Base-by-base conservation (phyloP, 2,797 vertebrate genomes). In the Hippocampus kuda region DNA sequence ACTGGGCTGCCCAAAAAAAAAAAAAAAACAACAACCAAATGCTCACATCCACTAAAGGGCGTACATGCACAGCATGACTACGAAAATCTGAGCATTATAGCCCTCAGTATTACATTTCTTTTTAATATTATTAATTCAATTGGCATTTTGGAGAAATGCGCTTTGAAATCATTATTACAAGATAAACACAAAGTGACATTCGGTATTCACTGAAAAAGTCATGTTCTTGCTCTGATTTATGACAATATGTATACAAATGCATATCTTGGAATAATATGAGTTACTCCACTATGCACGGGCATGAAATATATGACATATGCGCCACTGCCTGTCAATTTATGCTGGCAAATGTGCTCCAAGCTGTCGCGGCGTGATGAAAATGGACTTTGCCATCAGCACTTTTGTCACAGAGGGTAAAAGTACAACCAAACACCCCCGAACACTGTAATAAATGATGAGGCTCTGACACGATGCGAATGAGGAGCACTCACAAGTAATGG, bases 381-480 rank as follows among this genome's bases (percentile, higher is more conserved):
- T 68, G 54, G 67, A 68, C 67, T 68, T 59, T 12, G 42, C 57
- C 51, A 70, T 70, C 69, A 70, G 69, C 69, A 70, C 49, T 65
- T 70, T 61, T 68, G 67, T 68, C 67, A 61, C 67, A 30, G 56
- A 48, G 67, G 67, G 67, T 61, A 61, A 68, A 68, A 68, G 67
- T 61, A 68, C 67, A 68, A 68, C 26, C 11, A 67, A 57, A 22
- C 60, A 6, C 13, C n/a, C 13, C 15, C 44, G 16, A 24, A 16
- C 15, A 41, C 41, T n/a, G 62, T 71, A 67, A 66, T 71, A 67
- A 72, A 72, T 27, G 66, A 72, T 57, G 49, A 68, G 57, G 54
- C 48, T 60, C 41, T 64, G 57, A 63, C 71, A 68, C 60, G 15
- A 34, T 18, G 38, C 59, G 38, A 68, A 60, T 44, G 65, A 72